These are phyloP conservation scores for Trachythela sp. DNA, from an alignment of 64 coral and sea anemone species.

Conservation along the genomic window DNA sequence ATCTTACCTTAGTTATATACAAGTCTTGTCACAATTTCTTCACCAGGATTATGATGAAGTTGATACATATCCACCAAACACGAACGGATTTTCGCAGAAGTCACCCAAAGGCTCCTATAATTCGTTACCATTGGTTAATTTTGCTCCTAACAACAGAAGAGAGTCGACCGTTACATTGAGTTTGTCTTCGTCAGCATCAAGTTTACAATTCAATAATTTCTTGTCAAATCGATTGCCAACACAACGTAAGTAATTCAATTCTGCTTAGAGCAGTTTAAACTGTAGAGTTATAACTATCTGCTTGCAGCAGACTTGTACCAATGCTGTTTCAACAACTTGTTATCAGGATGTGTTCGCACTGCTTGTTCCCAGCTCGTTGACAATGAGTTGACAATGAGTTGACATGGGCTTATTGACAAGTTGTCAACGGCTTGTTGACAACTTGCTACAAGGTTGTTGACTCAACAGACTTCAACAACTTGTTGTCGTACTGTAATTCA, in stretches of 20 bases:
- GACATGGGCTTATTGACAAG: too few species aligned
- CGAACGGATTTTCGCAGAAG: not conserved
- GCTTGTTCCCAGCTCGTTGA: not conserved
- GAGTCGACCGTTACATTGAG: conserved; percentile 1
- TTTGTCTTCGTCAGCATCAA: not conserved
- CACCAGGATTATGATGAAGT: conserved; percentile 4
- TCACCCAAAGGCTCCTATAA: not conserved
- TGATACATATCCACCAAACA: not conserved
- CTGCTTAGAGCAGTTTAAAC: too few species aligned
- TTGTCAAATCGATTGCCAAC: not conserved
- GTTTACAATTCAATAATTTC: conserved; percentile 1
- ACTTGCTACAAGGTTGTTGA: too few species aligned
- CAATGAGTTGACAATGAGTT: too few species aligned
- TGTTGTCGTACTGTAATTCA: too few species aligned
- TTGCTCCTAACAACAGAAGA: not conserved
- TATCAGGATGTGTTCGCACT: too few species aligned
- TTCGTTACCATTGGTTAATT: not conserved
- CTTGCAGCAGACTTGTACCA: not conserved
- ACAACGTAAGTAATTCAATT: not conserved
- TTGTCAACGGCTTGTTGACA: too few species aligned
- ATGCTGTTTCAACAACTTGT: too few species aligned
- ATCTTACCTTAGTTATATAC: not conserved
- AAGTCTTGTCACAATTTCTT: too few species aligned
- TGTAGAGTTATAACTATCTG: too few species aligned
- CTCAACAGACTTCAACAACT: too few species aligned